These are phyloP conservation scores for Panurus biarmicus DNA, from an alignment of 2,113 vertebrate genomes.

Conservation along the genomic window DNA sequence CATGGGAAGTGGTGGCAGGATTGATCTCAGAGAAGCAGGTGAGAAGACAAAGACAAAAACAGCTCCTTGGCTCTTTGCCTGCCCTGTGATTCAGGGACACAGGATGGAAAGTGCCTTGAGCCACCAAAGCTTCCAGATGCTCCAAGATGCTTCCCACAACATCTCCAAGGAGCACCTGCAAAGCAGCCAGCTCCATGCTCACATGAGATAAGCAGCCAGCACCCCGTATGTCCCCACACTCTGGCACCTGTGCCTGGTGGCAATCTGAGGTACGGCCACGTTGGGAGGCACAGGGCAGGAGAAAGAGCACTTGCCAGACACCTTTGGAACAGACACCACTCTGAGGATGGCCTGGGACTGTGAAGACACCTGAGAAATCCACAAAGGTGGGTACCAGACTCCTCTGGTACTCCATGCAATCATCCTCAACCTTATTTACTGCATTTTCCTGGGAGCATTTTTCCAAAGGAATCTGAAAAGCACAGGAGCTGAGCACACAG, in stretches of 20 bases:
- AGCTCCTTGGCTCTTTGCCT: neutral
- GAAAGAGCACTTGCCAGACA: neutral
- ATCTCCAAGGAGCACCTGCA: neutral
- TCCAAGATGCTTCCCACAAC: neutral
- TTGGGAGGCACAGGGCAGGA: neutral
- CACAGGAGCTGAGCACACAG: neutral
- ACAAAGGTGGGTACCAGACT: neutral
- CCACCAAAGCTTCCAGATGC: neutral
- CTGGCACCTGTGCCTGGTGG: too few relatives aligned
- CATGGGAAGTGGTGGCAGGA: neutral
- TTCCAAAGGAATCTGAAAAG: neutral
- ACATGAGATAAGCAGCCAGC: neutral
- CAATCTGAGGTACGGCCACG: neutral
- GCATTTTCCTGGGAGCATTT: neutral
- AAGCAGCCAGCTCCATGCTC: neutral
- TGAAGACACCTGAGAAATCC: neutral
- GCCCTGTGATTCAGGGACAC: accelerated
- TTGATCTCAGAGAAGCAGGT: neutral
- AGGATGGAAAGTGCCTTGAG: neutral
- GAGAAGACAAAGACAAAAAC: neutral
- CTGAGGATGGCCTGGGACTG: neutral
- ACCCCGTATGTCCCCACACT: neutral
- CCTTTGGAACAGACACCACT: neutral
- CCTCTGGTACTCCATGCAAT: neutral
- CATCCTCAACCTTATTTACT: neutral